phyloP scores from a whole-genome alignment of 2,113 vertebrate genomes.

The Eudyptes chrysolophus region DNA sequence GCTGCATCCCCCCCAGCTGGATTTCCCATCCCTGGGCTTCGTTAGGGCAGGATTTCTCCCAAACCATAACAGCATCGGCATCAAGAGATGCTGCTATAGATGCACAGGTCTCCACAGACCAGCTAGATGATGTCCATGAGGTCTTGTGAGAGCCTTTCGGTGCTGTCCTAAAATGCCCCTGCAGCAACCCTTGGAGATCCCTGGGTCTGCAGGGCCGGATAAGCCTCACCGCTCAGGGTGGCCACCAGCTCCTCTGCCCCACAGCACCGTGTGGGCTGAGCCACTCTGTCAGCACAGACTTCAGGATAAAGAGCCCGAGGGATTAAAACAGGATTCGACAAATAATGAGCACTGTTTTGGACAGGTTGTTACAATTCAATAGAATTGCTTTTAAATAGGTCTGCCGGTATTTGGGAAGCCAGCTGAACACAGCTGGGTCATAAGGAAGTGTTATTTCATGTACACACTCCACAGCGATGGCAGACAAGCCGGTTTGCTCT shows the following conservation, averaged over 20 bases:
- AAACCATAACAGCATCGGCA: not conserved
- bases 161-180: not conserved
- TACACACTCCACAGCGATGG: rapidly evolving
- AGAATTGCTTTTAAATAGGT: not conserved
- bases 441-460: not conserved
- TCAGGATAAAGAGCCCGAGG: not conserved
- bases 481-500: not conserved
- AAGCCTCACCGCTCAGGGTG: rapidly evolving
- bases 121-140: not conserved
- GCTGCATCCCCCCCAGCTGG: not conserved
- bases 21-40: not conserved
- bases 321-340: not conserved
- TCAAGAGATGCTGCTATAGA: not conserved
- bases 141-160: rapidly evolving
- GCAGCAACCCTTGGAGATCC: not conserved
- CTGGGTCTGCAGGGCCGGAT: not conserved
- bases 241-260: not conserved
- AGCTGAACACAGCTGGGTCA: rapidly evolving
- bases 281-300: rapidly evolving
- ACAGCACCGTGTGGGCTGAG: not conserved
- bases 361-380: not conserved
- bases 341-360: rapidly evolving
- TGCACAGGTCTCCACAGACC: not conserved
- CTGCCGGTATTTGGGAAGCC: not conserved
- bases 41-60: not conserved